phyloP scores from a whole-genome alignment of 2,797 vertebrate species.

The Galagoides demidoff region DNA sequence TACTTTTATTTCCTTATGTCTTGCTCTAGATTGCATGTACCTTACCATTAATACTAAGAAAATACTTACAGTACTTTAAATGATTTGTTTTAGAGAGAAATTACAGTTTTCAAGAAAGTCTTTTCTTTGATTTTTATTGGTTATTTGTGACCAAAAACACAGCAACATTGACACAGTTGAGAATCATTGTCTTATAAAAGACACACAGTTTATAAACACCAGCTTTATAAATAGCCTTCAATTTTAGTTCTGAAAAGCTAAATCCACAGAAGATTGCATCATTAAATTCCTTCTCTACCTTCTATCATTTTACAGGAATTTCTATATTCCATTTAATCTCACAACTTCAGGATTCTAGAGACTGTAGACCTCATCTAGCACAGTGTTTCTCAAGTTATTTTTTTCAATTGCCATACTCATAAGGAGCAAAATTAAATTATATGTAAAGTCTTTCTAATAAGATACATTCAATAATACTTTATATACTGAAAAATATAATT shows the following conservation, averaged over 20 bases:
- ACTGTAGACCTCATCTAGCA: too few species aligned
- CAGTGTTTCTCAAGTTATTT: not conserved
- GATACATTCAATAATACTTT: not conserved
- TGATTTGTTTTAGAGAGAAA: not conserved
- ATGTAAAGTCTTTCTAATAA: not conserved
- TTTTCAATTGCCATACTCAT: not conserved
- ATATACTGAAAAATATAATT: not conserved
- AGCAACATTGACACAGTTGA: not conserved
- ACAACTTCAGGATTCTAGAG: not conserved
- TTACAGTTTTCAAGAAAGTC: not conserved
- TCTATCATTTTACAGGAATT: not conserved
- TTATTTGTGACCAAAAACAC: not conserved
- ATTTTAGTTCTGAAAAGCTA: not conserved
- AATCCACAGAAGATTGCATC: not conserved
- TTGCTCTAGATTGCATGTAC: not conserved
- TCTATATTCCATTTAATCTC: not conserved
- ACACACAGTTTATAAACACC: not conserved
- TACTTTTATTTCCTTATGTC: not conserved
- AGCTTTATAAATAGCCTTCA: not conserved
- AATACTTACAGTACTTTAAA: not conserved
- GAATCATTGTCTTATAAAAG: not conserved
- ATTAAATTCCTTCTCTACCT: not conserved
- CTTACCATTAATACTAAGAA: not conserved
- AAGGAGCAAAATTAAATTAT: not conserved
- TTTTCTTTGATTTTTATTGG: not conserved